A percentile compares a stretch with the other conserved stretches of the same genome.
These are phyloP conservation scores for Holacanthus passer DNA, from an alignment of 2,113 vertebrate species.

Conservation along the genomic window DNA sequence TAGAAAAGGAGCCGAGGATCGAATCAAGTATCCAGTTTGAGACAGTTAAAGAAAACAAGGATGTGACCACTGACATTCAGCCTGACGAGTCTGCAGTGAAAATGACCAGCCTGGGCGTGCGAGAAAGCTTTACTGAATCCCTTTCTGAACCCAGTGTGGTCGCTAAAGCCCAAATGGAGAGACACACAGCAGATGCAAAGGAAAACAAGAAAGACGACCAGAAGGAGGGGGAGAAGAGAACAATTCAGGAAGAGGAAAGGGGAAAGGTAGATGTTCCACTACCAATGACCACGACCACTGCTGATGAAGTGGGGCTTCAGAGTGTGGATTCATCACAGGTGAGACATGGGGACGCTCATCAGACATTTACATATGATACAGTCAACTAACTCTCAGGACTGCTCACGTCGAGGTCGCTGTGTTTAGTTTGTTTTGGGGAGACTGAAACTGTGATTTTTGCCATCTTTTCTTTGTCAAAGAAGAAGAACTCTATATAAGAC, in stretches of 20 bases:
- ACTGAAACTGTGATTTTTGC: neutral
- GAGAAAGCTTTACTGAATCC: slow-evolving; percentile 5
- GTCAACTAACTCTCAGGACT: neutral
- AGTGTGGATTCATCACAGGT: slow-evolving; percentile 36
- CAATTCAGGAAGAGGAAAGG: neutral
- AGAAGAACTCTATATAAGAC: no score
- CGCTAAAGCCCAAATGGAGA: neutral
- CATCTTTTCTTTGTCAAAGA: neutral
- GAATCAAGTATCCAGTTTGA: neutral
- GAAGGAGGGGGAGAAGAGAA: neutral
- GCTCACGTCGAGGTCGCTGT: neutral
- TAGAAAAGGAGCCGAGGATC: neutral
- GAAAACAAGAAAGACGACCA: slow-evolving; percentile 1
- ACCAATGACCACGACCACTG: neutral
- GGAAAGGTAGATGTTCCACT: neutral
- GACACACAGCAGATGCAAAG: neutral
- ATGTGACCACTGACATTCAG: neutral
- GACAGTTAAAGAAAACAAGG: neutral
- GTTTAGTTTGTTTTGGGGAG: neutral
- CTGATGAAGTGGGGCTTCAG: neutral
- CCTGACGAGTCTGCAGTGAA: neutral
- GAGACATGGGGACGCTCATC: neutral
- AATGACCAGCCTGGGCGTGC: neutral
- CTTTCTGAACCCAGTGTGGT: neutral
- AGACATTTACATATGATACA: neutral